These are phyloP conservation scores for Catotricha subobsoleta DNA, from an alignment of 2,888 invertebrate species.

Conservation along the genomic window DNA sequence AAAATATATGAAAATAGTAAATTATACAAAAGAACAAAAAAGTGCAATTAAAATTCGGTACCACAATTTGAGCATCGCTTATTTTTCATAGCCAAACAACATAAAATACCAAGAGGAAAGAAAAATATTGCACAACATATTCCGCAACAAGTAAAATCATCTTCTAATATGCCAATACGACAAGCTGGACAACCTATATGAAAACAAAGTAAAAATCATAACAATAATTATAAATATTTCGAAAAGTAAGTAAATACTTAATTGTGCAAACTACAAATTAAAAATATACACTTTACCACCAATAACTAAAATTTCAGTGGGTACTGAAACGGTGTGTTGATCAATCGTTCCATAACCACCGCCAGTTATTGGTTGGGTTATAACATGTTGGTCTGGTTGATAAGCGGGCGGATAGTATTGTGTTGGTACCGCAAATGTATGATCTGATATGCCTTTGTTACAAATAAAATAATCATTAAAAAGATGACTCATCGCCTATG, in stretches of 20 bases:
- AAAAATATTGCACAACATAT: slow-evolving; percentile 68
- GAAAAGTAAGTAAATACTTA: too few relatives aligned
- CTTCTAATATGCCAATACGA: slow-evolving; percentile 70
- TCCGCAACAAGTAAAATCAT: slow-evolving; percentile 71
- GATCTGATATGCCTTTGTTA: too few relatives aligned
- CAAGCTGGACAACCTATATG: slow-evolving; percentile 80
- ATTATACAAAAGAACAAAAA: background rate
- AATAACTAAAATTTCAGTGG: slow-evolving; percentile 62
- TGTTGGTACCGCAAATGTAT: background rate
- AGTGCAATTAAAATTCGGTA: slow-evolving; percentile 40
- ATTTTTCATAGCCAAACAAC: slow-evolving; percentile 68
- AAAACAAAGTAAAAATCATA: too few relatives aligned
- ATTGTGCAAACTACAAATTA: too few relatives aligned
- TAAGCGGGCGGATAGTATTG: too few relatives aligned
- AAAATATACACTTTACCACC: too few relatives aligned
- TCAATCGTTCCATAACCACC: slow-evolving; percentile 1
- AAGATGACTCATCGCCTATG: background rate
- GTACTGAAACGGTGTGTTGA: slow-evolving; percentile 37
- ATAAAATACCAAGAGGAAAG: slow-evolving; percentile 74
- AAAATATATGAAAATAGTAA: background rate
- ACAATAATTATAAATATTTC: too few relatives aligned
- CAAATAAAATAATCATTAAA: background rate
- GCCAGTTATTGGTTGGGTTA: background rate
- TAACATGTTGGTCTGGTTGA: too few relatives aligned
- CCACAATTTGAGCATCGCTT: slow-evolving; percentile 77